phyloP scores from a whole-genome alignment of 92 coral and sea anemone genomes.

The Micromussa lordhowensis region DNA sequence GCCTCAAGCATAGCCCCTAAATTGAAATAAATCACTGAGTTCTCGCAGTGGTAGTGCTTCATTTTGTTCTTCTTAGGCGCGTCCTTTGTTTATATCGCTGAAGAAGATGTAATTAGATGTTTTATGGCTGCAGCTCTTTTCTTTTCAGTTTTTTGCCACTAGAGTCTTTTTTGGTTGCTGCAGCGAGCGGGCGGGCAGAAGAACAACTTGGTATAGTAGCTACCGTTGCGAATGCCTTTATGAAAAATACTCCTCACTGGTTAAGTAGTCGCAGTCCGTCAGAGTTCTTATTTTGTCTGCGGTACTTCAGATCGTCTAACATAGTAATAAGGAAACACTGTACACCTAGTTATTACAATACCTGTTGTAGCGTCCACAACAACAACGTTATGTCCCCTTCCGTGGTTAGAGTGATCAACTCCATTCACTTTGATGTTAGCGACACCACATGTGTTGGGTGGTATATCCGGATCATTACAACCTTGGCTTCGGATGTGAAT shows the following conservation, averaged over 20 bases:
- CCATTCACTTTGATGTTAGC: constrained; percentile 46
- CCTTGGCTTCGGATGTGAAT: constrained; percentile 37
- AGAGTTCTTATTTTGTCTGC: too few relatives aligned
- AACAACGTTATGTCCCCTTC: constrained; percentile 34
- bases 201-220: too few relatives aligned
- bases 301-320: neutral
- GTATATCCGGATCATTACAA: constrained; percentile 4
- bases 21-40: neutral
- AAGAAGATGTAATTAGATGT: neutral
- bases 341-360: neutral
- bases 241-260: too few relatives aligned
- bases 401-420: constrained; percentile 6
- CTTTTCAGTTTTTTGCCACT: too few relatives aligned
- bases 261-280: neutral
- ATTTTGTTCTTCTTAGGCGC: neutral
- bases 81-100: neutral
- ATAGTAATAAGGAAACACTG: neutral
- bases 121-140: too few relatives aligned
- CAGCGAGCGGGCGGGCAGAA: too few relatives aligned
- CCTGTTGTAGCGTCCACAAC: constrained; percentile 32
- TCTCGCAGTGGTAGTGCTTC: neutral
- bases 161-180: too few relatives aligned
- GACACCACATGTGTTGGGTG: constrained; percentile 8
- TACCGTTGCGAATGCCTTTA: too few relatives aligned
- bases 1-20: constrained; percentile 2